Evolutionary conservation across 2,888 invertebrate genomes (phyloP).

Genomic region (Phoenoteleia sp.): DNA sequence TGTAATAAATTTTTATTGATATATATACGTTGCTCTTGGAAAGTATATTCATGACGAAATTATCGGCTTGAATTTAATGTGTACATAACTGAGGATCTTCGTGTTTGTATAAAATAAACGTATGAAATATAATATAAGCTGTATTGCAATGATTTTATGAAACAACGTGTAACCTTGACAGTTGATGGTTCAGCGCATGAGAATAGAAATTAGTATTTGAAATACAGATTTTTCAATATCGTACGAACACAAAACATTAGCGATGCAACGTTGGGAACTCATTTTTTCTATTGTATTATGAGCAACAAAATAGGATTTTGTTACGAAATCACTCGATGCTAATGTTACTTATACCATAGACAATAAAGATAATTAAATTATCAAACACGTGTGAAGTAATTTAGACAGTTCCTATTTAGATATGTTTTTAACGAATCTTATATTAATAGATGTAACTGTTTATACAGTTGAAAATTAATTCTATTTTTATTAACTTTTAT

Average conservation of each 20-base stretch:
- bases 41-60: constrained; percentile 26
- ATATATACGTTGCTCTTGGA: constrained; percentile 3
- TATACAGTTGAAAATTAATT: too few species aligned
- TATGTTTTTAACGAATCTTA: too few species aligned
- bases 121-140: not conserved
- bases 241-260: not conserved
- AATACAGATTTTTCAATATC: not conserved
- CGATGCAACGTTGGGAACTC: not conserved
- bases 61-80: not conserved
- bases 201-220: not conserved
- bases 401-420: too few species aligned
- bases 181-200: constrained; percentile 1
- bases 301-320: not conserved
- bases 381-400: not conserved
- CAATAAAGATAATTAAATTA: constrained; percentile 15
- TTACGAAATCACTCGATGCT: not conserved
- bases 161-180: constrained; percentile 3
- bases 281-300: not conserved
- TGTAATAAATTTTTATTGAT: constrained; percentile 59
- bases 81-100: constrained; percentile 19
- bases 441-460: too few species aligned
- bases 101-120: not conserved
- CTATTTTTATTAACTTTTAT: too few species aligned
- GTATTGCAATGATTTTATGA: not conserved
- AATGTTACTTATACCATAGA: not conserved